These are phyloP conservation scores for Luperina testacea DNA, from an alignment of 2,888 invertebrate species.

Conservation along the genomic window DNA sequence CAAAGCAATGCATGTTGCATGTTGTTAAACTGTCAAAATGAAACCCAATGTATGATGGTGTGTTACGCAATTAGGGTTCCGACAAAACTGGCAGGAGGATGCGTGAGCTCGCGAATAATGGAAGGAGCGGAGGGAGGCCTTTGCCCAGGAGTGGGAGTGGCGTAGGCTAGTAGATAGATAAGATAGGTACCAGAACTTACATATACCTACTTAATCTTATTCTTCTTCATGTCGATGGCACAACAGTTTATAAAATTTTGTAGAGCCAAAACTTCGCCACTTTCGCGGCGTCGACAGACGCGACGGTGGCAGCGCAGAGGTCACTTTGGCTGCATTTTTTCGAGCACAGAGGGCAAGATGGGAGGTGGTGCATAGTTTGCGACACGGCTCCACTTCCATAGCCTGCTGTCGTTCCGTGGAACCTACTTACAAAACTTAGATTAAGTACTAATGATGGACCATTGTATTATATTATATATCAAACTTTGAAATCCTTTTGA, in stretches of 20 bases:
- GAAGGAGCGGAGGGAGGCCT: neutral
- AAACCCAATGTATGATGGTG: too few relatives aligned
- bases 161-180: neutral
- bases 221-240: neutral
- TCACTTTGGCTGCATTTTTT: neutral
- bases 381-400: neutral
- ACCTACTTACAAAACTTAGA: neutral
- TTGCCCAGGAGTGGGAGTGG: neutral
- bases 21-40: too few relatives aligned
- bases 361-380: neutral
- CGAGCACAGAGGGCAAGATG: neutral
- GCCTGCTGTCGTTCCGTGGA: neutral
- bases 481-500: slow-evolving; percentile 5
- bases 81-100: neutral
- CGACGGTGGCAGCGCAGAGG: neutral
- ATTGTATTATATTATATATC: neutral
- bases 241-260: neutral
- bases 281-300: neutral
- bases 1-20: too few relatives aligned
- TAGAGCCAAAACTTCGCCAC: neutral
- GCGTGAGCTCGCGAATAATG: neutral
- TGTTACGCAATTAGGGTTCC: neutral
- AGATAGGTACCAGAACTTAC: neutral
- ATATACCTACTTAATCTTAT: neutral
- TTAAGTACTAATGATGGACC: neutral